Percentiles rank a stretch among this genome's conserved stretches.
These are phyloP conservation scores for Lasioglossum malachurum DNA, from an alignment of 2,888 invertebrate genomes.

Conservation along the genomic window DNA sequence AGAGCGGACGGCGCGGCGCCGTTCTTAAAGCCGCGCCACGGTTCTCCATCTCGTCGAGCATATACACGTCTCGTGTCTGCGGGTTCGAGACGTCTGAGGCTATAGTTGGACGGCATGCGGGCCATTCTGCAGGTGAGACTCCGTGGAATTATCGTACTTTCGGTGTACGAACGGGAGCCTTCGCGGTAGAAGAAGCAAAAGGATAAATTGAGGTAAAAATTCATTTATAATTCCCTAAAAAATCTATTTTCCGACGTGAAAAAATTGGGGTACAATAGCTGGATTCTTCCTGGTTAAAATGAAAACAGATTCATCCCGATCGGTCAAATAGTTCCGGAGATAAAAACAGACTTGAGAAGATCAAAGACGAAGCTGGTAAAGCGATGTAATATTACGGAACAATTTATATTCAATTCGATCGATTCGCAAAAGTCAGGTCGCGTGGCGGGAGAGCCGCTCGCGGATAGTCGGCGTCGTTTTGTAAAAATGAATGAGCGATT, in stretches of 20 bases:
- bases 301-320: neutral
- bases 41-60: slow-evolving; percentile 58
- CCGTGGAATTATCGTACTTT: neutral
- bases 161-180: neutral
- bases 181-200: neutral
- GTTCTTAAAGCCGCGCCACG: slow-evolving; percentile 65
- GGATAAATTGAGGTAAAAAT: neutral
- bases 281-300: neutral
- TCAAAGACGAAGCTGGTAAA: neutral
- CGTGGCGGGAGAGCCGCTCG: neutral
- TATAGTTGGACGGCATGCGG: neutral
- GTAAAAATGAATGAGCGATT: slow-evolving; percentile 34
- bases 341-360: neutral
- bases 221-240: neutral
- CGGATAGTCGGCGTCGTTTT: neutral
- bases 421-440: neutral
- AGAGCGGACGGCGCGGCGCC: slow-evolving; percentile 53
- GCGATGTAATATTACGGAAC: neutral
- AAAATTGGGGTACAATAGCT: neutral
- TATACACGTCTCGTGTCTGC: slow-evolving; percentile 28
- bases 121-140: neutral
- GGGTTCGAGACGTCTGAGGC: neutral
- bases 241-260: neutral
- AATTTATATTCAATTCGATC: neutral
- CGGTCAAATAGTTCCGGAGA: neutral